Conservation (phyloP, 2,888 invertebrate genomes). For the Galeruca laticollis region DNA sequence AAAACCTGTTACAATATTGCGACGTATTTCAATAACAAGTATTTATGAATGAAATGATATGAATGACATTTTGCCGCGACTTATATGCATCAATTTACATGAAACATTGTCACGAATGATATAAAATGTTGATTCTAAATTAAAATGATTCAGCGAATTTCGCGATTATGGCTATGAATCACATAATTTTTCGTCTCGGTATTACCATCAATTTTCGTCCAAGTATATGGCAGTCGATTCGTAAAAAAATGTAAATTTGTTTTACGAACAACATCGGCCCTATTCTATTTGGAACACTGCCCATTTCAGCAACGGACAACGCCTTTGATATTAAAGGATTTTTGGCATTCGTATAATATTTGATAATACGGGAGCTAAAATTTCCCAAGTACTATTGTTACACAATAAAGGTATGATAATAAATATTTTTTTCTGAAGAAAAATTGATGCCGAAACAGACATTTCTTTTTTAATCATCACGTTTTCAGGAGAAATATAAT, state of each 20-base stretch:
- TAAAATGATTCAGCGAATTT: background rate
- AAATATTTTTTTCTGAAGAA: too few relatives aligned
- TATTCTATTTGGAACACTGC: conserved; percentile 11
- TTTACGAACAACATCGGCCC: background rate
- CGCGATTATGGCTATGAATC: background rate
- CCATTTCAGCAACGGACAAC: background rate
- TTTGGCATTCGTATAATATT: background rate
- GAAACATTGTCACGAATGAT: too few relatives aligned
- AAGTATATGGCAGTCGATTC: background rate
- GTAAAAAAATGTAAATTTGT: conserved; percentile 11
- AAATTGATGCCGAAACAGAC: too few relatives aligned
- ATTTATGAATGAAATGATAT: too few relatives aligned
- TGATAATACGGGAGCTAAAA: background rate
- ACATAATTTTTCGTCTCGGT: background rate
- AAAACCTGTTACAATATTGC: too few relatives aligned
- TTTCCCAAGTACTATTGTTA: background rate
- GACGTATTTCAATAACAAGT: too few relatives aligned
- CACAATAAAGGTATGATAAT: background rate
- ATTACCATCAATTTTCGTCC: background rate
- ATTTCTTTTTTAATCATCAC: too few relatives aligned
- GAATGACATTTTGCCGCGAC: too few relatives aligned
- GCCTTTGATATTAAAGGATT: background rate
- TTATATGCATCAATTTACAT: too few relatives aligned
- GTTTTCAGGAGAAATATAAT: too few relatives aligned
- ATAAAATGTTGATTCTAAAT: too few relatives aligned